A percentile compares a stretch with the other conserved stretches of the same genome.
These are phyloP conservation scores for Vimba vimba DNA, from an alignment of 2,113 vertebrate genomes.

Conservation along the genomic window DNA sequence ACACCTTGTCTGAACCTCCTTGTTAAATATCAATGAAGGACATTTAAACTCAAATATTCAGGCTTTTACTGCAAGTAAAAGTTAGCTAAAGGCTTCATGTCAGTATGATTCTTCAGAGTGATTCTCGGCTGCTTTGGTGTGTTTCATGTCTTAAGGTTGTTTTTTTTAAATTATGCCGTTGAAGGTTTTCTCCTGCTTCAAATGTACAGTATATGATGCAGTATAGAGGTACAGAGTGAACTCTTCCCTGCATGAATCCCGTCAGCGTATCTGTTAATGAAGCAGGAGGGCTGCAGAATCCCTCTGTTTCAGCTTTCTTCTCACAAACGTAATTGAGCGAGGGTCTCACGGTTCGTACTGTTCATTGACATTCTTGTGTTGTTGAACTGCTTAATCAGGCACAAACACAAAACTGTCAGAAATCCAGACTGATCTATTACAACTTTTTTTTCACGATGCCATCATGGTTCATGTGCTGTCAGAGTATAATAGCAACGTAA, in stretches of 20 bases:
- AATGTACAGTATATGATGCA: not conserved
- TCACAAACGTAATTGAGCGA: slow-evolving; percentile 21
- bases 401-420: slow-evolving; percentile 8
- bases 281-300: not conserved
- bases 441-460: not conserved
- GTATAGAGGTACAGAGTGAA: not conserved
- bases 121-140: not conserved
- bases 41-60: not conserved
- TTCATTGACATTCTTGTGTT: slow-evolving; percentile 22
- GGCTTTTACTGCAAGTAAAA: not conserved
- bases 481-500: not conserved
- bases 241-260: not conserved
- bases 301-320: not conserved
- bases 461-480: not conserved
- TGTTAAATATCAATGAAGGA: not conserved
- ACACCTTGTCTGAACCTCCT: not conserved
- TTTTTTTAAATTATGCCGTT: not conserved
- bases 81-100: slow-evolving; percentile 6
- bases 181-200: not conserved
- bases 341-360: not conserved
- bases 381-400: not conserved
- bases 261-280: not conserved
- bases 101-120: not conserved
- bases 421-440: not conserved
- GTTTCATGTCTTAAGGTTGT: not conserved